Conservation (phyloP, 2,888 invertebrate species). For the Eledona agricola region DNA sequence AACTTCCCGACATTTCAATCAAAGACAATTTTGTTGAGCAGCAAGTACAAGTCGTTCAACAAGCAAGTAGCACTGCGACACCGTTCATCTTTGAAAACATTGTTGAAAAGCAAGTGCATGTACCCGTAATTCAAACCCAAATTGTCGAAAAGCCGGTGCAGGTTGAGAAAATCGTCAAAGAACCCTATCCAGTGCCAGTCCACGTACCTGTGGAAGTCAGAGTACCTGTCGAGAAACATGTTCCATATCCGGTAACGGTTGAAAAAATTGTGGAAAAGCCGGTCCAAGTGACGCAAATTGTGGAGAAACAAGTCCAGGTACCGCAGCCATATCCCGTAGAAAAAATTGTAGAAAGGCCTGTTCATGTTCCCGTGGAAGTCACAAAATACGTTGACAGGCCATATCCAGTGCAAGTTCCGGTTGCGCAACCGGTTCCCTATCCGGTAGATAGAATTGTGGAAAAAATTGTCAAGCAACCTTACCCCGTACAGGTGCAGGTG, state of each 20-base stretch:
- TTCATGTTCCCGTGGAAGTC: slow-evolving; percentile 65
- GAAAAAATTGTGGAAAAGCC: slow-evolving; percentile 62
- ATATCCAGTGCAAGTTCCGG: slow-evolving; percentile 54
- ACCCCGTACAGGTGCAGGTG: slow-evolving; percentile 62
- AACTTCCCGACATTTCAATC: slow-evolving; percentile 34
- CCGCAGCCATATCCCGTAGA: slow-evolving; percentile 64
- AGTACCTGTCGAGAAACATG: slow-evolving; percentile 49
- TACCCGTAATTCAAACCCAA: slow-evolving; percentile 37
- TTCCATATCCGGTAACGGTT: slow-evolving; percentile 41
- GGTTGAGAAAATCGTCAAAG: slow-evolving; percentile 61
- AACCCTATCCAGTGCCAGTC: slow-evolving; percentile 58
- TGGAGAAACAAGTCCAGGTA: slow-evolving; percentile 53
- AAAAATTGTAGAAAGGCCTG: slow-evolving; percentile 61
- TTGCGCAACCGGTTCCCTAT: slow-evolving; percentile 60
- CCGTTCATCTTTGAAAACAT: slow-evolving; percentile 51
- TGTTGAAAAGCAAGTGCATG: slow-evolving; percentile 59
- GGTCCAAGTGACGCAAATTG: slow-evolving; percentile 52
- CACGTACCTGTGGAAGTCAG: slow-evolving; percentile 45
- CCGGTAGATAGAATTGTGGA: slow-evolving; percentile 50
- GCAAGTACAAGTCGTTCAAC: slow-evolving; percentile 44
- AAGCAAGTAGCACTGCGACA: slow-evolving; percentile 58
- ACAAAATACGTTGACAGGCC: slow-evolving; percentile 66
- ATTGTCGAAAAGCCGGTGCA: slow-evolving; percentile 58
- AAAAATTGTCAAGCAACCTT: slow-evolving; percentile 52
- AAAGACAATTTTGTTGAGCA: slow-evolving; percentile 43